Conservation (phyloP, 2,888 invertebrate genomes). For the Metopia argyrocephala region DNA sequence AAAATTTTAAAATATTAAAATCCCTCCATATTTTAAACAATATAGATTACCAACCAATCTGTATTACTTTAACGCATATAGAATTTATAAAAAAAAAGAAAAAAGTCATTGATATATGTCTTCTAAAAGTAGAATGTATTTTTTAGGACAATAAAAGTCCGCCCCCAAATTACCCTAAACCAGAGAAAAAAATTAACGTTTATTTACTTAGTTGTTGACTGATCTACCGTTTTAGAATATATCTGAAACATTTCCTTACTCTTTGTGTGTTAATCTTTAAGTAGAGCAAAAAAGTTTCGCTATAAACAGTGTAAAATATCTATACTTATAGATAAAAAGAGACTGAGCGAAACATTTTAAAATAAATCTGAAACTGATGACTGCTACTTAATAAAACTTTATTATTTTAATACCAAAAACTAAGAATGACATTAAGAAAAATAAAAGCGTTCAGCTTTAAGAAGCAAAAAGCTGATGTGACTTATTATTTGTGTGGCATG, state of each 20-base stretch:
- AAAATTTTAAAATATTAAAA: too few species aligned
- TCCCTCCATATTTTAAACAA: too few species aligned
- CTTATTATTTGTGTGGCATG: slow-evolving; percentile 63
- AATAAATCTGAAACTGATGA: slow-evolving; percentile 50
- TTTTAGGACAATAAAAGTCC: too few species aligned
- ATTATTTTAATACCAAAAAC: slow-evolving; percentile 56
- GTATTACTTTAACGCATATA: slow-evolving; percentile 56
- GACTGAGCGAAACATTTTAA: background rate
- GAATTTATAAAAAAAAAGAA: too few species aligned
- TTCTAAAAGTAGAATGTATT: too few species aligned
- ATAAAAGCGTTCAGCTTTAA: background rate
- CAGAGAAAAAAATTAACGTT: too few species aligned
- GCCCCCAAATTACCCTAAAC: too few species aligned
- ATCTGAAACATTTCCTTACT: too few species aligned
- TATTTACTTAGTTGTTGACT: too few species aligned
- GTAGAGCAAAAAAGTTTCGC: slow-evolving; percentile 48
- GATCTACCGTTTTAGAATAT: too few species aligned
- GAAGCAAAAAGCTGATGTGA: slow-evolving; percentile 54
- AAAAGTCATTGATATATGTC: too few species aligned
- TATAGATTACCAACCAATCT: slow-evolving; percentile 59
- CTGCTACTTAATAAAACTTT: slow-evolving; percentile 62
- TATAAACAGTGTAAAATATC: slow-evolving; percentile 22
- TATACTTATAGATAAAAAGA: background rate
- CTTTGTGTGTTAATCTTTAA: background rate
- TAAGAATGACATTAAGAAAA: background rate